Base-by-base conservation (phyloP, 2,797 vertebrate species). In the Protosalanx chinensis region DNA sequence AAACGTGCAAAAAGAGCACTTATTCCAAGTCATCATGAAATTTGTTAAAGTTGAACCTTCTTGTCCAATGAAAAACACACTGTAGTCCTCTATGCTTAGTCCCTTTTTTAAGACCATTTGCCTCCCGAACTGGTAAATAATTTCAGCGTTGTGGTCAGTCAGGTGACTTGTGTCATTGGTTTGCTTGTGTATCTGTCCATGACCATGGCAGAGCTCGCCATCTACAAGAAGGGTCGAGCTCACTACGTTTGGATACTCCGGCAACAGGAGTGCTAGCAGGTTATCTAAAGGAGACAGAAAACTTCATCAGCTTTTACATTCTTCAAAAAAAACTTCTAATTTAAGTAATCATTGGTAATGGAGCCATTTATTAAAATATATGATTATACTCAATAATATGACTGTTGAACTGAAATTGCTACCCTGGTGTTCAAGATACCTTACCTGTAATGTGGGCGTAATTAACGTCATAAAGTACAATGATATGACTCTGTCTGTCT, bases 11-110 rank as follows among this genome's bases (percentile, higher is more conserved):
- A 97, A 97, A 0, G 89, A 73, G 76, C 94, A 95, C 59, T 74
- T 29, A 78, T 95, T 96, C 95, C 94, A 98, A 1, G 93, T 95
- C 88, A 98, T 93, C 93, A 97, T 95, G 84, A 97, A 94, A 88
- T 92, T 96, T 8, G 86, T 91, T 68, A 98, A 88, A 0, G 90
- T 89, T 0, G 90, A 81, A 29, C 95, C 93, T 69, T 95, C 94
- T 0, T 88, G 83, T 58, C 96, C 96, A 0, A 96, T 7, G 0
- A 90, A 93, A 83, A 93, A 79, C 85, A 96, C 81, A 5, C 62
- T 79, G 79, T 91, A 92, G 73, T 93, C 88, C 0, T 74, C 82
- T 1, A 94, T 0, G 18, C 46, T 76, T 3, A 57, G 71, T 4
- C 87, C 89, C 3, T 29, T 71, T 75, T 86, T 87, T 68, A 94